Percentiles rank a stretch among this genome's conserved stretches.
phyloP scores from a whole-genome alignment of 2,888 invertebrate species.

The Phaonia tiefii region DNA sequence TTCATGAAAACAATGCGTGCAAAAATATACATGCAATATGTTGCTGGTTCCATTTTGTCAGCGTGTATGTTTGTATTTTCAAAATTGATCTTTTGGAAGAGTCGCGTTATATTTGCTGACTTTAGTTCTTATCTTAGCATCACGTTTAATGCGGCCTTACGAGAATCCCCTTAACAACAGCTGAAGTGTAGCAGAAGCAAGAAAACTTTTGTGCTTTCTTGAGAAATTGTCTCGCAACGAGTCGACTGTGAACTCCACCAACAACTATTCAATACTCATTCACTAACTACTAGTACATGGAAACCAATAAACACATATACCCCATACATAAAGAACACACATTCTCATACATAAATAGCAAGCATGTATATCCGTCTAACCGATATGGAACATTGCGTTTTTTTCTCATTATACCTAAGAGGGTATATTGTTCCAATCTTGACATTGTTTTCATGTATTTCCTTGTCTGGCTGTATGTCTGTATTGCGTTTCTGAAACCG shows the following conservation, averaged over 20 bases:
- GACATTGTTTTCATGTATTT: slow-evolving; percentile 65
- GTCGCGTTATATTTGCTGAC: too few relatives aligned
- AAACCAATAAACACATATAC: slow-evolving; percentile 20
- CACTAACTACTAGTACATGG: slow-evolving; percentile 1
- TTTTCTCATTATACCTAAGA: slow-evolving; percentile 49
- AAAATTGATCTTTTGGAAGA: too few relatives aligned
- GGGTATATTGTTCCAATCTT: slow-evolving; percentile 47
- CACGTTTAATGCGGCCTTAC: slow-evolving; percentile 58
- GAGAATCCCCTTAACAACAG: slow-evolving; percentile 63
- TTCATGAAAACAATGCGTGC: too few relatives aligned
- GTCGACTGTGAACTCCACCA: slow-evolving; percentile 5
- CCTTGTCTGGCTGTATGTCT: slow-evolving; percentile 69
- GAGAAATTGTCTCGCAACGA: slow-evolving; percentile 65
- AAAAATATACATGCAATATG: too few relatives aligned
- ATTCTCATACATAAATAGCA: not conserved
- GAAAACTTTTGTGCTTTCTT: slow-evolving; percentile 63
- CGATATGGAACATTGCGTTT: slow-evolving; percentile 54
- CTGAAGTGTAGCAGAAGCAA: slow-evolving; percentile 62
- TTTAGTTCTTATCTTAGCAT: slow-evolving; percentile 25
- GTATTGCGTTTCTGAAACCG: slow-evolving; percentile 16
- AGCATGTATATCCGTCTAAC: not conserved
- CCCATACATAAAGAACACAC: slow-evolving; percentile 1
- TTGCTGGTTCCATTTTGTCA: too few relatives aligned
- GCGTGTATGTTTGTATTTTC: too few relatives aligned
- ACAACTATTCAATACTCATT: slow-evolving; percentile 1